Base-by-base conservation (phyloP, 1,140 invertebrate species). In the Marisa cornuarietis region DNA sequence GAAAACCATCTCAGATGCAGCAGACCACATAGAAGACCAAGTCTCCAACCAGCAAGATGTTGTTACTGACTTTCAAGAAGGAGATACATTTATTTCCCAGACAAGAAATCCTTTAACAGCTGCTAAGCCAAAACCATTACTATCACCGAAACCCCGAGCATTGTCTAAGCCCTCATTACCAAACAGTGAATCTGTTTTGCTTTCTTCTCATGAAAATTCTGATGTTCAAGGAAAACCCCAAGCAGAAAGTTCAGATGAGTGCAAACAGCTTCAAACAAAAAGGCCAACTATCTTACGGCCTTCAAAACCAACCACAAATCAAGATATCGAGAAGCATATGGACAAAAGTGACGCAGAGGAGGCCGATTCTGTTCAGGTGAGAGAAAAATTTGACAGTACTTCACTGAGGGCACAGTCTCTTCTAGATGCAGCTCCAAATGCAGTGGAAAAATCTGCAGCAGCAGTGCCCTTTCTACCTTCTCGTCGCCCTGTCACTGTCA, bases 121-220 rank as follows among this genome's bases (percentile, higher is more conserved):
- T 26, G 49, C 82, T 1, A 82, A 81, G 78, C 84, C 84, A 18
- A 85, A 83, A 78, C 84, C 82, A 31, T 69, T 73, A n/a, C 51
- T 84, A 10, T 66, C 75, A 22, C 79, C 80, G 6, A 85, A 81
- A 79, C 84, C 84, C 24, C 81, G 63, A 11, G 11, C 65, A 54
- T 66, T 66, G 52, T 20, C 73, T 22, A 79, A 74, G 63, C 65
- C 65, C 20, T 42, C 58, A 69, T 49, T 63, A 42, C 31, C 76
- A 54, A 68, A 11, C 65, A 69, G 63, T 24, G 54, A 13, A 13
- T 63, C 52, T 18, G 65, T 68, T 68, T 18, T 16, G 5, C 42
- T 52, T 52, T 18, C 42, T 18, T 4, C 18, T 10, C 14, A 54
- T 18, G 18, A 22, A 54, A n/a, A 18, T 24, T 51, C 65, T 49